Conservation (phyloP, 2,113 vertebrate species). For the Eidolon helvum region DNA sequence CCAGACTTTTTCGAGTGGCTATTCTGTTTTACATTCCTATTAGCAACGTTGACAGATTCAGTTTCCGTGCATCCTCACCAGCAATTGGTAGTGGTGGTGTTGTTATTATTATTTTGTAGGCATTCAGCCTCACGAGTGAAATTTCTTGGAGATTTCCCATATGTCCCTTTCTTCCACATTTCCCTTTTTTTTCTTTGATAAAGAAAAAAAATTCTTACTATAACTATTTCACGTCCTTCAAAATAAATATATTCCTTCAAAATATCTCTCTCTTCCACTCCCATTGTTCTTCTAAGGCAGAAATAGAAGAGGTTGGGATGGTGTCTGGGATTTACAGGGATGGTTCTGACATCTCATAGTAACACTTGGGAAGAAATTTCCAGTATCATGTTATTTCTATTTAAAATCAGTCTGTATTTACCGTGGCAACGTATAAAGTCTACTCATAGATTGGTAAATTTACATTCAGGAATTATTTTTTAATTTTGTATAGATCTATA, state of each 20-base stretch:
- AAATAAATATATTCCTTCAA: neutral
- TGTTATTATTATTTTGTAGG: neutral
- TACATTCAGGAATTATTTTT: neutral
- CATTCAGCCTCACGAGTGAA: neutral
- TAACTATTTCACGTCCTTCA: neutral
- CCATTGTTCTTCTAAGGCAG: neutral
- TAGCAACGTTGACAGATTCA: neutral
- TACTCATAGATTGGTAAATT: neutral
- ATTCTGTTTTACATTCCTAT: neutral
- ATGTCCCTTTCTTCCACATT: neutral
- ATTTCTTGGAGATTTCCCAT: neutral
- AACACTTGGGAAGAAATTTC: neutral
- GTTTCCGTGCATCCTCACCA: neutral
- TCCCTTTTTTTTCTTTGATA: neutral
- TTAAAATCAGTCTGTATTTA: neutral
- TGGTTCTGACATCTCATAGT: neutral
- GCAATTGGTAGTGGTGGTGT: neutral
- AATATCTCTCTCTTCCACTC: neutral
- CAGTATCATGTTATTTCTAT: neutral
- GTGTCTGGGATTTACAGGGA: neutral
- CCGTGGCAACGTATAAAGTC: too few relatives aligned
- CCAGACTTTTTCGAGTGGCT: neutral
- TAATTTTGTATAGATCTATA: neutral
- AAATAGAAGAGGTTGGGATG: neutral
- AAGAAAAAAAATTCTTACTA: neutral